Evolutionary conservation across 2,113 vertebrate species (phyloP), one percentile per base, ranked within the genome.

Genomic region (Phylloscopus trochiloides): DNA sequence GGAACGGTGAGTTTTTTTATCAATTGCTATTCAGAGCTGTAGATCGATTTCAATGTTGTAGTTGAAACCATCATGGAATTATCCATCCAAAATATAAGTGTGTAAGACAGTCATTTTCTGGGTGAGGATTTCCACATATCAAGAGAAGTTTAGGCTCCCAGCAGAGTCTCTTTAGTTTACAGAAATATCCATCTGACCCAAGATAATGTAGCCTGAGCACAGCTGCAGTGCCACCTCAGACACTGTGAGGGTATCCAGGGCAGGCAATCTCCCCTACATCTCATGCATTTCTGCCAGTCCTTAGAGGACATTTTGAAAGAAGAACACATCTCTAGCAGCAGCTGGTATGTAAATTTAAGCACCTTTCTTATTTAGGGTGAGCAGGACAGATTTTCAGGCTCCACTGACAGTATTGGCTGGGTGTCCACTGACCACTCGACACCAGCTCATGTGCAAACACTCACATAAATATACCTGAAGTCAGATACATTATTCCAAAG

Each of bases 181-280:
- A 67, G 25, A 47, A 40, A 5, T 28, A 21, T 63, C 52, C 17
- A 21, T 58, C 31, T 66, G 25, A 48, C 22, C 31, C 14, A 55
- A 77, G 26, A n/a, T 5, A 86, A 47, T 0, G 1, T 2, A 13
- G 18, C 36, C 22, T 58, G 62, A 57, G 57, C 12, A 28, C 14
- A 62, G 32, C 6, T 47, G 26, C 8, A 31, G 15, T 10, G 19
- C 62, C 5, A 20, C 29, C 10, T 79, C 48, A 57, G 42, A 40
- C 25, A 26, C 22, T 73, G 21, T 5, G 26, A 42, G 29, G 6
- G 7, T 26, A 48, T 17, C 31, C 42, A 34, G 52, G 79, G 31
- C 14, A 16, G 43, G 4, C 14, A 28, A 8, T 10, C 38, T 62
- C 12, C 47, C 14, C 1, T 16, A 29, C 13, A 1, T 3, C 36